Evolutionary conservation across 2,113 vertebrate species (phyloP).

Genomic region (Gulo gulo): DNA sequence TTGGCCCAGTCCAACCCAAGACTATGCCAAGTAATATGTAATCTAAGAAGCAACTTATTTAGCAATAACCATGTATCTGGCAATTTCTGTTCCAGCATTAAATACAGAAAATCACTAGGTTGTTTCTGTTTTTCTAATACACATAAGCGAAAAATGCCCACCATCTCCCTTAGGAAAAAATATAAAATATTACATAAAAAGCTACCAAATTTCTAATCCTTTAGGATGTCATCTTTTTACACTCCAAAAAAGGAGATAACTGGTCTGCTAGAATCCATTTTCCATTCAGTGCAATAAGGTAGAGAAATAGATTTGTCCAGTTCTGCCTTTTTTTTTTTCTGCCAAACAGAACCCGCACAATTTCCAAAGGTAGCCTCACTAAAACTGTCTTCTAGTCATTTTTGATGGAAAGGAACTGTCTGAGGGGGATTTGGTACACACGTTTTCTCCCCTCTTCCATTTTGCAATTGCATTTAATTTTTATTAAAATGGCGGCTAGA

Average conservation of each 20-base stretch:
- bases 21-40: neutral
- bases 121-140: neutral
- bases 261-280: neutral
- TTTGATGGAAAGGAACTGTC: neutral
- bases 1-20: neutral
- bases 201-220: neutral
- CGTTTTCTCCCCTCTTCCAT: neutral
- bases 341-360: neutral
- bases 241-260: neutral
- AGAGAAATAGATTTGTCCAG: neutral
- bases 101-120: constrained; percentile 18
- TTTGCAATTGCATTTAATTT: constrained; percentile 5
- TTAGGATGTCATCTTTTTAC: neutral
- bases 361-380: neutral
- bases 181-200: neutral
- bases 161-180: neutral
- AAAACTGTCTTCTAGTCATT: neutral
- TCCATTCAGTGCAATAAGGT: neutral
- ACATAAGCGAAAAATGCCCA: neutral
- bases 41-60: neutral
- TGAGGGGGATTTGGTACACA: neutral
- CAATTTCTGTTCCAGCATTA: neutral
- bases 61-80: neutral
- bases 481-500: neutral
- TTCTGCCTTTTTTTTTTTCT: neutral